A percentile compares a stretch with the other conserved stretches of the same genome.
These are phyloP conservation scores for Chrysotoxum bicinctum DNA, from an alignment of 2,888 invertebrate species.

Conservation along the genomic window DNA sequence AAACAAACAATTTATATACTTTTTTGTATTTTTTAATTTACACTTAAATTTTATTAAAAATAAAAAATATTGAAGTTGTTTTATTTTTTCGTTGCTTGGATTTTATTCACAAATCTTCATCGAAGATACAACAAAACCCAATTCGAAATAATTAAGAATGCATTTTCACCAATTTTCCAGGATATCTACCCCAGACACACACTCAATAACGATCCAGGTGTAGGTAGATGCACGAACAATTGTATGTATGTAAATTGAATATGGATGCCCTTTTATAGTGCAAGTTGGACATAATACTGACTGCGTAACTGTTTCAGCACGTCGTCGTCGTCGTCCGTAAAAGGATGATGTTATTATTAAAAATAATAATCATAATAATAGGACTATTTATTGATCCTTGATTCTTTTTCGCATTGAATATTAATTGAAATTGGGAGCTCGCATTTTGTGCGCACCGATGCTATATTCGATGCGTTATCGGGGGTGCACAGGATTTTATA, in stretches of 20 bases:
- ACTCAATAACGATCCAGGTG: background rate
- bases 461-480: slow-evolving; percentile 52
- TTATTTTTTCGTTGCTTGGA: slow-evolving; percentile 1
- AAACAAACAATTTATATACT: background rate
- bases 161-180: slow-evolving; percentile 60
- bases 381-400: slow-evolving; percentile 66
- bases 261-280: slow-evolving; percentile 13
- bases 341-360: slow-evolving; percentile 68
- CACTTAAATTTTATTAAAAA: slow-evolving; percentile 46
- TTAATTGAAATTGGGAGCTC: slow-evolving; percentile 67
- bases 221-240: background rate
- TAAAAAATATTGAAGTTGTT: background rate
- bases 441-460: slow-evolving; percentile 5
- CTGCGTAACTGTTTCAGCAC: slow-evolving; percentile 5
- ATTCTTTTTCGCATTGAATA: slow-evolving; percentile 53
- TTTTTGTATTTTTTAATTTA: slow-evolving; percentile 32
- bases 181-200: slow-evolving; percentile 42
- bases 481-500: slow-evolving; percentile 44
- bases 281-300: slow-evolving; percentile 1
- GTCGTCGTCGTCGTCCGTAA: background rate
- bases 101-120: slow-evolving; percentile 14
- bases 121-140: slow-evolving; percentile 33
- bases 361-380: slow-evolving; percentile 73
- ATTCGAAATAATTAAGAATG: slow-evolving; percentile 54
- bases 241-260: slow-evolving; percentile 49